Evolutionary conservation across 92 coral and sea anemone genomes (phyloP), one percentile per base, ranked within the genome.

Genomic region (Scolanthus callimorphus): DNA sequence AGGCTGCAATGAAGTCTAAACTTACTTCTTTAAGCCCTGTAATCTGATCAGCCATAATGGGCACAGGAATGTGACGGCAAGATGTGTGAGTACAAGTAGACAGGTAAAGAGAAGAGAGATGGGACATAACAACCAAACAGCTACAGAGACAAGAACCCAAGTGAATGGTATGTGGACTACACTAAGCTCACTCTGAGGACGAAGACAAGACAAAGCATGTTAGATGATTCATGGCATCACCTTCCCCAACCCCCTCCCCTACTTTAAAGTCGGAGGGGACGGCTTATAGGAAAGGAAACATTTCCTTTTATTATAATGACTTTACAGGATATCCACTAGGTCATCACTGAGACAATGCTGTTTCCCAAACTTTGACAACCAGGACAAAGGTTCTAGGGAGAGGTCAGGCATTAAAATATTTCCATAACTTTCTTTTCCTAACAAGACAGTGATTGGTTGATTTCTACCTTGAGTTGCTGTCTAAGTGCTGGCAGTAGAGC

Each of bases 401-500:
- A 34, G 15, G 41, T 15, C 41, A n/a, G n/a, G n/a, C n/a, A n/a
- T n/a, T 34, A 34, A 34, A 34, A 34, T 15, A 34, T 6, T 6
- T 34, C 8, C 8, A 15, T 34, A 34, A 6, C 8, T 15, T 15
- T 15, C 41, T 15, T 15, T 15, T 15, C 41, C 41, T 15, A 34
- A 46, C 22, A 9, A 10, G 4, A 46, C 12, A 46, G 12, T 46
- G 17, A 46, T 46, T n/a, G n/a, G n/a, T n/a, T n/a, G n/a, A n/a
- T n/a, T 0, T 45, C 9, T 53, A 92, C 98, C 98, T 92, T 92
- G 22, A 92, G 53, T 62, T 92, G 88, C 49, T 88, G 81, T 61
- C 98, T 80, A 28, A 92, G 86, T 20, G 75, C 50, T 3, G 98
- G 98, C 49, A 92, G 81, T 15, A 92, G 74, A 27, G 98, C 98